Evolutionary conservation across 2,797 vertebrate genomes (phyloP), one percentile per base, ranked within the genome.

Genomic region (Hemibagrus guttatus): DNA sequence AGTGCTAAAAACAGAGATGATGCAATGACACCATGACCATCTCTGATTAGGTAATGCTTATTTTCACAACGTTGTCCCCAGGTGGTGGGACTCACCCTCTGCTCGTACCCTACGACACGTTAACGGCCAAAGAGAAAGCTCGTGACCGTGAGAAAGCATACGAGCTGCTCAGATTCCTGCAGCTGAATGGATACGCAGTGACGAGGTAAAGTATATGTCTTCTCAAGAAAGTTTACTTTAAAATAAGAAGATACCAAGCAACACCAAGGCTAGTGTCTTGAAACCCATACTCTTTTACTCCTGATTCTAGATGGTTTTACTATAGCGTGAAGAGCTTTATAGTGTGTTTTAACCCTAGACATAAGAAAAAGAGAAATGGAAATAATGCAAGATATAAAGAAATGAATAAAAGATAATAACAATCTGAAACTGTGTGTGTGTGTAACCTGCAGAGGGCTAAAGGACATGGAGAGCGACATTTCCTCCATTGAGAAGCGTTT

Each of bases 401-500:
- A 42, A 71, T 21, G 19, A 42, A 42, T 42, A 5, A 19, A 19
- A 63, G 26, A 66, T 31, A 66, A 66, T 66, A 16, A 7, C 31
- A 66, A 31, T 31, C 28, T 66, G 14, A 31, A 31, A 35, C 28
- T 17, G 56, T 61, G 56, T 61, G 76, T 81, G 59, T 64, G 39
- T 81, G 79, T 19, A 42, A 13, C 21, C 14, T n/a, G 42, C 89
- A 99, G 97, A 92, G 97, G 98, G n/a, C 90, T 98, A 88, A 98
- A 98, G 91, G 98, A 99, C 85, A 99, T 98, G 97, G 98, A 99
- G 89, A 93, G 97, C 68, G 98, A 99, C 91, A 97, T 97, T 0
- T 98, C 98, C 1, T 99, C 98, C 89, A 98, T 98, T 4, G 98
- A 99, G 93, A 99, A 99, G 91, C 95, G 98, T 28, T 99, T 98